These are phyloP conservation scores for Perdita meconis DNA, from an alignment of 2,888 invertebrate genomes.

Conservation along the genomic window DNA sequence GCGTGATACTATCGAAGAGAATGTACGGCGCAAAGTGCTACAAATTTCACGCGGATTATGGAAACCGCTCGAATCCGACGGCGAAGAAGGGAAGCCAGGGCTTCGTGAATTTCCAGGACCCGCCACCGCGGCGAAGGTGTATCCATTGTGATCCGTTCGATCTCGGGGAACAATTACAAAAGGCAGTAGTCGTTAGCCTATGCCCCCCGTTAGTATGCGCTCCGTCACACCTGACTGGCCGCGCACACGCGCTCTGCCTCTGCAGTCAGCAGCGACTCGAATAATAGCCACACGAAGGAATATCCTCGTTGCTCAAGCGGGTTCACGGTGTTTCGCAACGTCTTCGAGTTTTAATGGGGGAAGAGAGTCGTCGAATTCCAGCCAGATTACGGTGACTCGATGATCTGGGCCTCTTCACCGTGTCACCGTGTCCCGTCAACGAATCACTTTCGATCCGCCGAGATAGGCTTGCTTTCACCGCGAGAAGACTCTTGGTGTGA, in stretches of 20 bases:
- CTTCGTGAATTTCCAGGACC: conserved; percentile 17
- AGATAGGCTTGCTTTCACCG: conserved; percentile 44
- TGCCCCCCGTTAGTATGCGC: conserved; percentile 80
- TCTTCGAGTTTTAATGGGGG: conserved; percentile 55
- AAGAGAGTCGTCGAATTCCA: conserved; percentile 63
- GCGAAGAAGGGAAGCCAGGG: conserved; percentile 15
- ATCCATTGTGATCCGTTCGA: conserved; percentile 73
- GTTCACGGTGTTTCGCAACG: conserved; percentile 67
- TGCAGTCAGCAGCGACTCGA: conserved; percentile 53
- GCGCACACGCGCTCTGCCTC: conserved; percentile 68
- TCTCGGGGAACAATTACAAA: conserved; percentile 80
- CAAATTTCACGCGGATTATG: conserved; percentile 42
- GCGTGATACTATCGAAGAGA: conserved; percentile 40
- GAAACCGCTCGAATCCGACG: conserved; percentile 31
- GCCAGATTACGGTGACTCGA: conserved; percentile 49
- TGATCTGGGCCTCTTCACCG: conserved; percentile 45
- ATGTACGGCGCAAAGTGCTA: conserved; percentile 34
- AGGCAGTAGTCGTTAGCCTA: conserved; percentile 83
- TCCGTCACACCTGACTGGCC: conserved; percentile 81
- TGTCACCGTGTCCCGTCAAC: conserved; percentile 25
- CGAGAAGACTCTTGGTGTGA: neutral
- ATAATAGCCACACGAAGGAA: conserved; percentile 59
- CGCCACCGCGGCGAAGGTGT: conserved; percentile 36
- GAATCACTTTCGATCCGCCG: conserved; percentile 47
- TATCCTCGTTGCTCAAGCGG: conserved; percentile 64